Evolutionary conservation across 2,113 vertebrate species (phyloP), one percentile per base, ranked within the genome.

Genomic region (Australoheros scitulus): DNA sequence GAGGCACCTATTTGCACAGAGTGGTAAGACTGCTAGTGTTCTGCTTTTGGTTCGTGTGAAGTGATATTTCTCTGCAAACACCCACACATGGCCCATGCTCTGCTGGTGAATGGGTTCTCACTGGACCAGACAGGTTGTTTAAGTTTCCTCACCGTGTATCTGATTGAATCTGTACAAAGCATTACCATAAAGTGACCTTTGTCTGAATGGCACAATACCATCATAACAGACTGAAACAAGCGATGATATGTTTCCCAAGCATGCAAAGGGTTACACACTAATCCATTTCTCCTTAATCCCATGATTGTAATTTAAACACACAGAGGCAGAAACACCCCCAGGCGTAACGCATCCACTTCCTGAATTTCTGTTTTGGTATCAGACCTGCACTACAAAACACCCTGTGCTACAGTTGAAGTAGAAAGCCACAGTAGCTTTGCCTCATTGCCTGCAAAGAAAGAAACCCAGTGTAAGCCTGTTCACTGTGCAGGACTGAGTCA

Each of bases 291-390:
- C n/a, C 24, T 17, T 38, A 76, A 63, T 2, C 29, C 15, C 2
- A 4, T 68, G 36, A 29, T 58, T 38, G 70, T 77, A 64, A 77
- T 89, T 82, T 50, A 64, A 86, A 83, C 29, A 20, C 58, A 61
- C 26, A 64, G 38, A 65, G 59, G 34, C 36, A 70, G 13, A 83
- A 65, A 61, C 74, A 22, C 32, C 59, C 29, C 36, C 2, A 3
- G 61, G 68, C 47, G 64, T 13, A 64, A 77, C 32, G 5, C 15
- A 11, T 81, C 52, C 61, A 84, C 79, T 82, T 81, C 63, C 85
- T 80, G 81, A 56, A 63, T 78, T 76, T 56, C 68, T 86, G 76
- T 79, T 79, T 89, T 52, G 20, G 24, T 84, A 38, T 81, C 60
- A 58, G 74, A 80, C 36, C 43, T 61, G 32, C 15, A 20, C 38